Evolutionary conservation across 2,113 vertebrate genomes (phyloP).

Genomic region (Elgaria multicarinata): DNA sequence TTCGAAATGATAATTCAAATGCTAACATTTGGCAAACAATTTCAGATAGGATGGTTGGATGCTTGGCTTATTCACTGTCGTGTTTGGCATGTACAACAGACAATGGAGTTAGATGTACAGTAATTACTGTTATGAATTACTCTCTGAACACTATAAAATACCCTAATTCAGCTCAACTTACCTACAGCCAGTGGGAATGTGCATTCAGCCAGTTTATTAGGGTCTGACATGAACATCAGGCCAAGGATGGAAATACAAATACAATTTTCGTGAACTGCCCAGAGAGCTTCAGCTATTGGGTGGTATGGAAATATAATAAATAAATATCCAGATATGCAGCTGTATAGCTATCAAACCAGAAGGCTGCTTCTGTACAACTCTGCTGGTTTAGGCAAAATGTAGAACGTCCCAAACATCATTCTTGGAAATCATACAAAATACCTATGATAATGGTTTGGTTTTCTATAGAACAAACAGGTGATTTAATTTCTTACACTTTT

Average conservation of each 20-base stretch:
- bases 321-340: neutral
- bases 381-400: neutral
- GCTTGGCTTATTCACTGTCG: slow-evolving; percentile 7
- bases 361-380: neutral
- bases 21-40: slow-evolving; percentile 11
- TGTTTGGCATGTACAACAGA: slow-evolving; percentile 16
- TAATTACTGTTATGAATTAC: slow-evolving; percentile 2
- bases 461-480: neutral
- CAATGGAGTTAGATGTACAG: slow-evolving; percentile 16
- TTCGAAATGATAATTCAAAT: slow-evolving; percentile 17
- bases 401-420: neutral
- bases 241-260: neutral
- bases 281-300: no score
- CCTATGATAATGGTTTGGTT: no score
- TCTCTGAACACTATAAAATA: neutral
- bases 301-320: no score
- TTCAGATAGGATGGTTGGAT: slow-evolving; percentile 4
- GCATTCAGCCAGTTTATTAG: neutral
- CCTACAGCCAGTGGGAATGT: neutral
- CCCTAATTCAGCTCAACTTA: neutral
- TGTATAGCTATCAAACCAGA: neutral
- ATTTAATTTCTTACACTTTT: neutral
- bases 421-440: neutral
- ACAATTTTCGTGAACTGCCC: no score
- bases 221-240: neutral